A percentile compares a stretch with the other conserved stretches of the same genome.
phyloP scores from a whole-genome alignment of 1,140 invertebrate species.

The Hylyphantes graminicola region DNA sequence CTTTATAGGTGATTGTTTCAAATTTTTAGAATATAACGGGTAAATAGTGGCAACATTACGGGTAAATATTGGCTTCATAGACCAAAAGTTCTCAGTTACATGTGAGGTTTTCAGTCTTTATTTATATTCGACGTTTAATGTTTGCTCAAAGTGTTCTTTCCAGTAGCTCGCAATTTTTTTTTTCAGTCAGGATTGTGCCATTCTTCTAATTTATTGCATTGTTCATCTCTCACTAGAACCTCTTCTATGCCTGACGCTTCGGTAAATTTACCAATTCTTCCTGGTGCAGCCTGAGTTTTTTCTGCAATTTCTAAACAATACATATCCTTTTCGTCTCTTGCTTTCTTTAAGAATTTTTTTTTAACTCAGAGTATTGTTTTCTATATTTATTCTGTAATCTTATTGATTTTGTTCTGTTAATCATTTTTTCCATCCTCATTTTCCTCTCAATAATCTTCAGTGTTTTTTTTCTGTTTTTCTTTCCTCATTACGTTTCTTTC shows the following conservation, averaged over 20 bases:
- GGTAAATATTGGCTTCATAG: no score
- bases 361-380: background rate
- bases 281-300: background rate
- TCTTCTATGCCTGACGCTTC: background rate
- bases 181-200: no score
- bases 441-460: background rate
- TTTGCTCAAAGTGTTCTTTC: no score
- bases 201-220: background rate
- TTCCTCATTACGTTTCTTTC: background rate
- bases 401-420: background rate
- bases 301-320: background rate
- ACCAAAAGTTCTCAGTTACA: no score
- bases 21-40: no score
- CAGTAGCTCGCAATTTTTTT: no score
- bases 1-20: no score
- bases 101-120: no score
- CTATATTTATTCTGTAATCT: background rate
- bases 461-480: background rate
- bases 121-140: no score
- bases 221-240: background rate
- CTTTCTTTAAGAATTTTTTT: background rate
- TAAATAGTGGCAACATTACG: no score
- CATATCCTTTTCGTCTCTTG: background rate
- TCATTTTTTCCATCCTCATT: background rate
- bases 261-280: constrained; percentile 1